Conservation (phyloP, 2,797 vertebrate species). For the Gallinago stenura region DNA sequence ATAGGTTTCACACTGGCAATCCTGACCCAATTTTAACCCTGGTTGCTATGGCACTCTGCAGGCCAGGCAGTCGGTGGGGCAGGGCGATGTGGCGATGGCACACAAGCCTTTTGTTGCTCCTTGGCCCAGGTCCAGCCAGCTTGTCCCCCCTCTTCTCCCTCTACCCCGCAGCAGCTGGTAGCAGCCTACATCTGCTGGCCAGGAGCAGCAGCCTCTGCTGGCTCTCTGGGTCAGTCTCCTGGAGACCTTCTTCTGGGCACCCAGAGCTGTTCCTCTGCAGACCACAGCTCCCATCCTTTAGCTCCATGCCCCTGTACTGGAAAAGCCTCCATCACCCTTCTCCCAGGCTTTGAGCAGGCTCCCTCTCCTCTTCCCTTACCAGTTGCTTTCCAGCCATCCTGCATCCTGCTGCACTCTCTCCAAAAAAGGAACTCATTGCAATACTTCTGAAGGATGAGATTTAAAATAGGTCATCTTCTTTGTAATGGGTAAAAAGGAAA, state of each 20-base stretch:
- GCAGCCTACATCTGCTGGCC: background rate
- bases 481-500: background rate
- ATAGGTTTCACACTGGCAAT: background rate
- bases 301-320: background rate
- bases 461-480: slow-evolving; percentile 24
- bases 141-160: background rate
- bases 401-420: background rate
- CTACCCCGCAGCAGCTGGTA: background rate
- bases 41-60: background rate
- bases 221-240: background rate
- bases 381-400: background rate
- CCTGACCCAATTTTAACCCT: slow-evolving; percentile 37
- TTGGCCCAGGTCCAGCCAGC: slow-evolving; percentile 27
- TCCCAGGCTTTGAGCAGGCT: background rate
- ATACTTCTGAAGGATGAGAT: background rate
- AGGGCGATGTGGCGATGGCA: background rate
- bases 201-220: background rate
- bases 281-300: background rate
- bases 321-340: background rate
- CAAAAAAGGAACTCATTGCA: background rate
- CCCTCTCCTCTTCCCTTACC: background rate
- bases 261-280: background rate
- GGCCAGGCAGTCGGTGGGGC: fast-evolving
- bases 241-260: background rate
- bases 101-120: slow-evolving; percentile 42